Base-by-base conservation (phyloP, 2,888 invertebrate genomes). In the Synergus umbraculus region DNA sequence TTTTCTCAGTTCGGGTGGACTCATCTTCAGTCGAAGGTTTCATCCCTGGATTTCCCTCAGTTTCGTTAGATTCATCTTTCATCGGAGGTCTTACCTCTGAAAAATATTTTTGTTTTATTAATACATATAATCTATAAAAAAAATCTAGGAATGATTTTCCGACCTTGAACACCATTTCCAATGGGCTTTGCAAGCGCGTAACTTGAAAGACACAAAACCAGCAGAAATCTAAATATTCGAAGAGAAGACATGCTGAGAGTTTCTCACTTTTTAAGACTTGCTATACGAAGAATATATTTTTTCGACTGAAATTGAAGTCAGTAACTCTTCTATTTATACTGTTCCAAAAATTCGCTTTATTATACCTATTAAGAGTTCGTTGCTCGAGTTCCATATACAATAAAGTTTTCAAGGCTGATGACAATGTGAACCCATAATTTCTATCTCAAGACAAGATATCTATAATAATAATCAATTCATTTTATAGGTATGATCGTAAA, bases 321-420 rank as follows among this genome's bases (percentile, higher is more conserved):
- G 13, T 13, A 15, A 54, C 15, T 54, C 49, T 54, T 13, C 67
- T 67, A 46, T 67, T 67, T 67, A 67, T 67, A 67, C 44, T 65
- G 65, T 65, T 41, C 37, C 15, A n/a, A 65, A 41, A 65, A 37
- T 37, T 5, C 37, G 37, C 5, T 5, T 37, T 37, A 37, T 37
- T 37, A 37, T 22, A 37, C 2, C 49, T 46, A 69, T 49, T 22
- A 49, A 69, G 49, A 15, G 49, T 69, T 69, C 49, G 22, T 49
- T 37, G 8, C 49, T 69, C 29, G 15, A 49, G 2, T 46, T 12
- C 13, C 3, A 4, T 29, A 29, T 29, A 7, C 10, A 46, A 46
- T 46, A 46, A 46, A 46, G 1, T 46, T 46, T 46, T 46, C 13
- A 12, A 46, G 13, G 12, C 13, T 46, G 46, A 46, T 13, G 10